Base-by-base conservation (phyloP, 1,140 invertebrate genomes). In the Hyposmocoma kahamanoa region DNA sequence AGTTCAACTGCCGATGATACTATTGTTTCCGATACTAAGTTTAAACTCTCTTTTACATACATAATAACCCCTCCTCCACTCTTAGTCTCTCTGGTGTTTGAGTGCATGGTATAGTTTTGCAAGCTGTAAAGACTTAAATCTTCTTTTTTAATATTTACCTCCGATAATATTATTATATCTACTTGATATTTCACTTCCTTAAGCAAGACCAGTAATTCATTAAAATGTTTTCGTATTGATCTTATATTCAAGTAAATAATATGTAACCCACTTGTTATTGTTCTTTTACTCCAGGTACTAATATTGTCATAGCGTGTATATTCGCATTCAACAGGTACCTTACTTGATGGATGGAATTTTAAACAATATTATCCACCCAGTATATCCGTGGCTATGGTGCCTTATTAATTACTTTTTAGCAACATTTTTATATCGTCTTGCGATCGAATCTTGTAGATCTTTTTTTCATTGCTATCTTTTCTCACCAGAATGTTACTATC, bases 161-260 rank as follows among this genome's bases (percentile, higher is more conserved):
- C 46, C 19, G 36, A 28, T 28, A 48, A 21, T 21, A 48, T 41
- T 28, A 48, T 41, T 39, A 48, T 41, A 28, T 48, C 36, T 10
- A 22, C 10, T 9, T 26, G n/a, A 41, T 47, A 22, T 19, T 39
- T 20, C 18, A 8, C 5, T 15, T 47, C 13, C 20, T 47, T 22
- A 2, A 47, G 19, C 18, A 41, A n/a, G 26, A 26, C 18, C 10
- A 47, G 18, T 9, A 47, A 18, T 48, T 48, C 46, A 20, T 48
- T 48, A 30, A 24, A 41, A 18, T 48, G 34, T 41, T 48, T 48
- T 28, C 38, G 5, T 20, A 48, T 13, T 21, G 46, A 48, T 2
- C 46, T 17, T 19, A 48, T 48, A 19, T 48, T 48, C 20, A 48
- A 26, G 17, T 48, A 30, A 21, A 36, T 10, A 36, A 36, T 36